These are phyloP conservation scores for Himalopsyche anomala DNA, from an alignment of 2,888 invertebrate genomes.

Conservation along the genomic window DNA sequence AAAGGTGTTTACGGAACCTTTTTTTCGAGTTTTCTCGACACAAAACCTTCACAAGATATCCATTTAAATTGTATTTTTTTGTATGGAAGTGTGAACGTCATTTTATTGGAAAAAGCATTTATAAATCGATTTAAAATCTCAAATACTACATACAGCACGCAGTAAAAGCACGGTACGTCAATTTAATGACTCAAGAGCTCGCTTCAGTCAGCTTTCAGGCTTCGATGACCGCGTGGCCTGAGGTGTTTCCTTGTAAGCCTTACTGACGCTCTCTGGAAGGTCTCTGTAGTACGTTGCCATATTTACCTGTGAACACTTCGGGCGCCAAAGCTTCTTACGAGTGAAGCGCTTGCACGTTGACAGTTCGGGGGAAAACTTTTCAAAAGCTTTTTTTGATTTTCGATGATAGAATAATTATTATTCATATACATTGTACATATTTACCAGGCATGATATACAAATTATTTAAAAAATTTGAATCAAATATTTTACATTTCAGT, in stretches of 20 bases:
- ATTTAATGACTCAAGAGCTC: not conserved
- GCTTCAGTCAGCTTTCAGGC: slow-evolving; percentile 7
- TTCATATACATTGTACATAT: too few species aligned
- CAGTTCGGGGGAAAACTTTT: not conserved
- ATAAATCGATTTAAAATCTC: too few species aligned
- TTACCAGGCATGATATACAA: too few species aligned
- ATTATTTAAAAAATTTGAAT: too few species aligned
- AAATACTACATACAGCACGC: not conserved
- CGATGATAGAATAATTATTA: too few species aligned
- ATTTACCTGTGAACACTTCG: slow-evolving; percentile 26
- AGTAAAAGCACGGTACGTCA: not conserved
- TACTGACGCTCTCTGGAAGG: not conserved
- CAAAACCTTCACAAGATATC: too few species aligned
- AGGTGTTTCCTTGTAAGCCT: not conserved
- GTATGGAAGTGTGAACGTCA: too few species aligned
- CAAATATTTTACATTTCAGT: too few species aligned
- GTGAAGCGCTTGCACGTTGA: not conserved
- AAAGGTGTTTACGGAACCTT: too few species aligned
- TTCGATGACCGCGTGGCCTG: not conserved
- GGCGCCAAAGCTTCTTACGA: slow-evolving; percentile 10
- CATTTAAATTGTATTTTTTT: too few species aligned
- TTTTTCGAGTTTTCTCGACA: too few species aligned
- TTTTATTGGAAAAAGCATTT: too few species aligned
- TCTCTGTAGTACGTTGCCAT: not conserved
- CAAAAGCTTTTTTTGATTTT: not conserved